These are phyloP conservation scores for Leptinotarsa texana DNA, from an alignment of 1,140 invertebrate genomes.

Conservation along the genomic window DNA sequence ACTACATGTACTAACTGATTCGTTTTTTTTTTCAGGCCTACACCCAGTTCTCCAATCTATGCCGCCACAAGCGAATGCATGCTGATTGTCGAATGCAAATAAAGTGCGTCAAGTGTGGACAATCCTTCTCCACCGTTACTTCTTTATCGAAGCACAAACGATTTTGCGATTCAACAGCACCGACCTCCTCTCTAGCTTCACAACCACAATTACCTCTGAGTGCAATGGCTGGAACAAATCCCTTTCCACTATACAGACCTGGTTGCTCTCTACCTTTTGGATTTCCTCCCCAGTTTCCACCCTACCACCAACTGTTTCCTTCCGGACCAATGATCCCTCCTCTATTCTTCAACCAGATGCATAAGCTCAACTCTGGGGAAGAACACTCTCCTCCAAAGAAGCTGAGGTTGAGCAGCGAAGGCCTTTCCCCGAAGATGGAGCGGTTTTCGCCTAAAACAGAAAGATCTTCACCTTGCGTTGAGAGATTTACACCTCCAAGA, in stretches of 20 bases:
- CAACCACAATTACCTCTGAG: constrained; percentile 57
- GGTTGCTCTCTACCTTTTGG: constrained; percentile 54
- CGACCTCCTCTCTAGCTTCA: constrained; percentile 58
- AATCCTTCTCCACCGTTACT: constrained; percentile 87
- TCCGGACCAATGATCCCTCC: constrained; percentile 57
- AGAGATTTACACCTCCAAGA: constrained; percentile 58
- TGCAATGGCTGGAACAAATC: constrained; percentile 61
- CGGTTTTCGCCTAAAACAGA: background rate
- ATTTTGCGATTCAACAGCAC: constrained; percentile 74
- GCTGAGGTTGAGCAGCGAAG: constrained; percentile 39
- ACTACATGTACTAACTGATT: too few relatives aligned
- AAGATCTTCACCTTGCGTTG: constrained; percentile 31
- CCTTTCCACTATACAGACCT: constrained; percentile 70
- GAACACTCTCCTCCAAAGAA: constrained; percentile 47
- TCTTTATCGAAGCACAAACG: constrained; percentile 83
- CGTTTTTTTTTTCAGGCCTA: constrained; percentile 80
- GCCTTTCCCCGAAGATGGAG: background rate
- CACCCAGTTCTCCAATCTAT: constrained; percentile 99
- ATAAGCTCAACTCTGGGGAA: constrained; percentile 50
- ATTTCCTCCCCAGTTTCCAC: constrained; percentile 59
- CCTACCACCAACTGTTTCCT: constrained; percentile 61
- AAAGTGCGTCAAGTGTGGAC: constrained; percentile 90
- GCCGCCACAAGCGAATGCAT: constrained; percentile 99
- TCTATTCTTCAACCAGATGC: constrained; percentile 59
- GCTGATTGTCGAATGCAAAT: constrained; percentile 85